Evolutionary conservation across 2,797 vertebrate genomes (phyloP).

Genomic region (Fistularia commersonii): DNA sequence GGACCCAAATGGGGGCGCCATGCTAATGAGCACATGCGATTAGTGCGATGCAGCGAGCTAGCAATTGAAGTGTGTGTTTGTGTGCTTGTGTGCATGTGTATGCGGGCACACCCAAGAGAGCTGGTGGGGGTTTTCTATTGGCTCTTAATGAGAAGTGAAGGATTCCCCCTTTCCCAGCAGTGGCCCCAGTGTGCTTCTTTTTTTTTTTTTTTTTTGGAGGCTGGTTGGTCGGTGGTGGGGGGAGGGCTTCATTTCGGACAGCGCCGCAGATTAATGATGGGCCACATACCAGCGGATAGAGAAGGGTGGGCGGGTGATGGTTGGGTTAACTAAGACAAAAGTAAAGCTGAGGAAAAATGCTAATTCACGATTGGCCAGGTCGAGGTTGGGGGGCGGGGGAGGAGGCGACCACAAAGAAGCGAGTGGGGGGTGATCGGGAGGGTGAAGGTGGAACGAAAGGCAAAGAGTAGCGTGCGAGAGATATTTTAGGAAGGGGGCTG

Average conservation of each 20-base stretch:
- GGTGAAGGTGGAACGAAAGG: slow-evolving; percentile 51
- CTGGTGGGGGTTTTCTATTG: slow-evolving; percentile 2
- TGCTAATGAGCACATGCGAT: slow-evolving; percentile 74
- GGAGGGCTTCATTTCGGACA: slow-evolving; percentile 51
- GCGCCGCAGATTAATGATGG: slow-evolving; percentile 66
- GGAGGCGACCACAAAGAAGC: slow-evolving; percentile 27
- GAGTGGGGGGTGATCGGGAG: slow-evolving; percentile 9
- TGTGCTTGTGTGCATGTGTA: background rate
- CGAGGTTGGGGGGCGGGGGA: slow-evolving; percentile 8
- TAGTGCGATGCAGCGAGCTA: slow-evolving; percentile 52
- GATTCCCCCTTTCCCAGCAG: slow-evolving; percentile 55
- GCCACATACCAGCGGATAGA: slow-evolving; percentile 58
- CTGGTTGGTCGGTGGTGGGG: too few species aligned
- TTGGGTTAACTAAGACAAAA: slow-evolving; percentile 68
- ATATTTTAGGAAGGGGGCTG: slow-evolving; percentile 63
- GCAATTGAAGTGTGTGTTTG: slow-evolving; percentile 17
- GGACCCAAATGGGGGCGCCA: slow-evolving; percentile 54
- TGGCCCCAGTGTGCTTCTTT: slow-evolving; percentile 37
- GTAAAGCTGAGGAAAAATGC: slow-evolving; percentile 72
- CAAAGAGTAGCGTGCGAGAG: slow-evolving; percentile 52
- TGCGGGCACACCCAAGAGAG: slow-evolving; percentile 2
- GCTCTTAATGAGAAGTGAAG: slow-evolving; percentile 69
- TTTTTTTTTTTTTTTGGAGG: slow-evolving; percentile 8
- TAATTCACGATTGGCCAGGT: slow-evolving; percentile 61
- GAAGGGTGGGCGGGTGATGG: slow-evolving; percentile 2